These are phyloP conservation scores for Drosophila demipolita DNA, from an alignment of 2,888 invertebrate genomes.

Conservation along the genomic window DNA sequence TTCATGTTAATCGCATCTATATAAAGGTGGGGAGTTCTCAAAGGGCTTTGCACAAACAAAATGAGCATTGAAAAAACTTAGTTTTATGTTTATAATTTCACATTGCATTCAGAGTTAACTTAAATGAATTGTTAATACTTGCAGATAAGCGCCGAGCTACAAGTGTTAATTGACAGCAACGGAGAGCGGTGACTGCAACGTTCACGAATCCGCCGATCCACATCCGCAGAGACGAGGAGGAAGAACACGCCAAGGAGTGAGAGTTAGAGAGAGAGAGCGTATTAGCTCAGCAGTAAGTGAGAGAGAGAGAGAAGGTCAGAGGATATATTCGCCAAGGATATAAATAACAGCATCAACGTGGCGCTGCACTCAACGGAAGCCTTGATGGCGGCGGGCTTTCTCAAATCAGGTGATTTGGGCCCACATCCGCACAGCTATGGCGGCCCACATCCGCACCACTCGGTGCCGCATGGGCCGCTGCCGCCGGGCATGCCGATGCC, in stretches of 20 bases:
- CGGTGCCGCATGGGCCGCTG: constrained; percentile 84
- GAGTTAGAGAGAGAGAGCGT: not conserved
- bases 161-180: not conserved
- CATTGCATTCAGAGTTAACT: not conserved
- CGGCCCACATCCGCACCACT: constrained; percentile 85
- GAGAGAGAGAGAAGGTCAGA: not conserved
- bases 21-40: not conserved
- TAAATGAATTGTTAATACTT: not conserved
- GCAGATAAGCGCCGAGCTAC: constrained; percentile 11
- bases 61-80: not conserved
- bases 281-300: constrained; percentile 3
- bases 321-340: constrained; percentile 26
- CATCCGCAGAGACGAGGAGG: constrained; percentile 8
- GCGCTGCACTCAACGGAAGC: constrained; percentile 85
- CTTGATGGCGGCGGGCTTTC: constrained; percentile 85
- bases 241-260: not conserved
- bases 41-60: not conserved
- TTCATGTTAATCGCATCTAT: not conserved
- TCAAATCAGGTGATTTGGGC: constrained; percentile 84
- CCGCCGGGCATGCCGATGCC: constrained; percentile 86
- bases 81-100: not conserved
- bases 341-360: constrained; percentile 83
- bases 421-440: constrained; percentile 85
- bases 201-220: not conserved
- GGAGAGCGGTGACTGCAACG: constrained; percentile 4